These are phyloP conservation scores for Cochlearius cochlearius DNA, from an alignment of 2,113 vertebrate genomes.

Conservation along the genomic window DNA sequence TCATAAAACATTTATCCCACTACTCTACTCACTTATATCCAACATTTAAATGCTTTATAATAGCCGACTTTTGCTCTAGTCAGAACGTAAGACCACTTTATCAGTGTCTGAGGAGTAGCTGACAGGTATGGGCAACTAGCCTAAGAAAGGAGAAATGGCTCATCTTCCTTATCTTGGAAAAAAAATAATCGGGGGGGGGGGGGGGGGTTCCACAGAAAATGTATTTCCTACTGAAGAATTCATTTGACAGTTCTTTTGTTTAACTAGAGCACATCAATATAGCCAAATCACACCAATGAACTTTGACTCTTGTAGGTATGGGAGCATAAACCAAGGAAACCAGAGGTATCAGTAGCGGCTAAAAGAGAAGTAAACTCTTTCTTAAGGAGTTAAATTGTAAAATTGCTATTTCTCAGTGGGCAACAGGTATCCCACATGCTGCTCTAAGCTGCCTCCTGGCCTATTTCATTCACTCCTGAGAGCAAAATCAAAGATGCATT, in stretches of 20 bases:
- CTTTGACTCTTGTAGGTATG: background rate
- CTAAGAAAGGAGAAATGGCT: background rate
- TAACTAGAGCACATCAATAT: background rate
- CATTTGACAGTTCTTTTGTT: background rate
- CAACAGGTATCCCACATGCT: background rate
- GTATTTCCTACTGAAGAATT: background rate
- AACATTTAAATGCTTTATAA: slow-evolving; percentile 1
- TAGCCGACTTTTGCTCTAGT: background rate
- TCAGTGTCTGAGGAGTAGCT: background rate
- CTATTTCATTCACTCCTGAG: background rate
- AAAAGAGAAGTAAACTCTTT: background rate
- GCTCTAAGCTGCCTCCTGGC: background rate
- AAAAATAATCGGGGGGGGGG: background rate
- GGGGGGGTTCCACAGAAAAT: background rate
- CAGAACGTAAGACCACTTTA: background rate
- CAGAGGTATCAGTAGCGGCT: background rate
- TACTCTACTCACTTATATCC: background rate
- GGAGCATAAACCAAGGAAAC: background rate
- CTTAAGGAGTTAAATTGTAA: background rate
- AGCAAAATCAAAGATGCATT: background rate
- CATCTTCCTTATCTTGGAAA: background rate
- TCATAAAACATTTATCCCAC: background rate
- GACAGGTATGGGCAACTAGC: background rate
- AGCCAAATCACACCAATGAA: background rate
- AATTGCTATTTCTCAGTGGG: background rate